Evolutionary conservation across 2,888 invertebrate species (phyloP), one percentile per base, ranked within the genome.

Genomic region (Empis stercorea): DNA sequence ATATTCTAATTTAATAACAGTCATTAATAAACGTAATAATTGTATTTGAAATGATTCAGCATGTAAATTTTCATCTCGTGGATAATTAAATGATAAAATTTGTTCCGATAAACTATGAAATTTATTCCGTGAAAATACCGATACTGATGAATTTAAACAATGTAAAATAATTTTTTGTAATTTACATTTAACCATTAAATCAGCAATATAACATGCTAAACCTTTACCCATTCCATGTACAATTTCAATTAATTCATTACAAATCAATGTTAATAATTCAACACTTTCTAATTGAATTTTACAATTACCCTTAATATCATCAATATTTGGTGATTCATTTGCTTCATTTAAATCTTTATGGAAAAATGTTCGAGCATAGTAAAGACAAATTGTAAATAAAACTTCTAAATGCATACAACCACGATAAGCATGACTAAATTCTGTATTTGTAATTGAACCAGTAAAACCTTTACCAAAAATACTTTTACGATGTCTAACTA

Each of bases 401-500:
- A 87, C 78, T 66, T 91, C 89, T 46, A 91, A 69, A 57, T 86
- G 84, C 79, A 86, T 88, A 61, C 80, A 82, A 32, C 83, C 84
- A 14, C 84, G 73, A 60, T 81, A 84, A 48, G 78, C 77, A 41
- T 81, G 79, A 36, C 80, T 68, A 53, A 80, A 78, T 56, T 85
- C 85, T 1, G 74, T 72, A 46, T 69, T 73, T 14, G 67, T 71
- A 10, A 81, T 66, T 37, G 79, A 79, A 2, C 81, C 81, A 9
- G 70, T 68, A 57, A 80, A 82, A 14, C 76, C 78, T 54, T 76
- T 71, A 10, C 81, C 91, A 47, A 86, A 78, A 30, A 89, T 77
- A 45, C 86, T 85, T 58, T 87, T 85, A 20, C 84, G 73, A 64
- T 92, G 91, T 37, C 87, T 73, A 5, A 68, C 63, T 30, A 68